Base-by-base conservation (phyloP, 2,113 vertebrate genomes). In the Eclectus roratus region DNA sequence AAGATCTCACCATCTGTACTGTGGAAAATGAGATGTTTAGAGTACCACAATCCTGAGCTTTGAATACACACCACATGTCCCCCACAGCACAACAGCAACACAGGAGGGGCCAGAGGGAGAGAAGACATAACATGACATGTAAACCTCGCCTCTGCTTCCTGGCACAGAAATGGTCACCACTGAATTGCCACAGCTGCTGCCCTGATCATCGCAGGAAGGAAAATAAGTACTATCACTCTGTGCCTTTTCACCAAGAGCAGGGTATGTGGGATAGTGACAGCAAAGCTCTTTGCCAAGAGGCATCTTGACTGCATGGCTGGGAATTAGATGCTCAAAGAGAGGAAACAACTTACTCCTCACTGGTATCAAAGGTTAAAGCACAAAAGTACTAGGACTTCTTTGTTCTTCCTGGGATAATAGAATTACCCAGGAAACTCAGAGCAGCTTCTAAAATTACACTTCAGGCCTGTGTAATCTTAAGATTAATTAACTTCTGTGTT, bases 401-500 rank as follows among this genome's bases (percentile, higher is more conserved):
- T 94, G 64, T 71, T 83, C 58, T 84, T 93, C 37, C 76, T 0
- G 0, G 55, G 72, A 50, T 88, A 95, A 95, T 53, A 82, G 72
- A 94, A 91, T 85, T 92, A 91, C 37, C 35, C 78, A 87, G 69
- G 60, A 87, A 91, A 70, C 65, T 83, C 76, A 33, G 58, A 69
- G 69, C 24, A 46, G 43, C 77, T 91, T 80, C 90, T 93, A 90
- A 96, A 95, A 94, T 88, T 82, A 85, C 81, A 80, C 74, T 93
- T 83, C 31, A 41, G 64, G 53, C 35, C 33, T 71, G 31, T 60
- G 60, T 92, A 92, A 94, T 96, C 64, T 88, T 83, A 86, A 90
- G 64, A 94, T 94, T 94, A 91, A 95, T 93, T 95, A 92, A 96
- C 53, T 93, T 91, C 65, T 76, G 41, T 80, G 78, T 93, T 85